A percentile compares a stretch with the other conserved stretches of the same genome.
Evolutionary conservation across 1,140 invertebrate genomes (phyloP).

Genomic region (Lethrus apterus): DNA sequence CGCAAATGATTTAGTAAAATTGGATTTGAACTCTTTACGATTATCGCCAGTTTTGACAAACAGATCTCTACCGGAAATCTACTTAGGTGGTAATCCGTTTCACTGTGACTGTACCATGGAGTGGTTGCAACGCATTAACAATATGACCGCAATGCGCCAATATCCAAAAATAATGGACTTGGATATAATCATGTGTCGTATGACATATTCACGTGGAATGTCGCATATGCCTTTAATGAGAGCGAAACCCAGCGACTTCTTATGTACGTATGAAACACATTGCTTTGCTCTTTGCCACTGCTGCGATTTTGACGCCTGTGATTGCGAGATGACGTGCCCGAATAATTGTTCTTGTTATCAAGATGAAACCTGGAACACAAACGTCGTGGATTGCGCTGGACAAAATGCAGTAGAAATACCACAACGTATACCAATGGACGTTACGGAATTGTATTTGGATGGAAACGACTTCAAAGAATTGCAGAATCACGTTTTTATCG

Average conservation of each 20-base stretch:
- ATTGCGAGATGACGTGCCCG: conserved; percentile 92
- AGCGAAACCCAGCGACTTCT: conserved; percentile 68
- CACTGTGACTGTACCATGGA: conserved; percentile 89
- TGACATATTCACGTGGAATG: conserved; percentile 65
- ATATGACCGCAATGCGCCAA: conserved; percentile 68
- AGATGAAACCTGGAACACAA: conserved; percentile 86
- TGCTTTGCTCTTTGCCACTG: conserved; percentile 90
- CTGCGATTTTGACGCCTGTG: conserved; percentile 90
- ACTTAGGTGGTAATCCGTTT: conserved; percentile 82
- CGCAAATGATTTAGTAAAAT: conserved; percentile 72
- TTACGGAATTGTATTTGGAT: conserved; percentile 84
- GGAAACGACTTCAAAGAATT: conserved; percentile 79
- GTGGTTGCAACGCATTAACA: conserved; percentile 82
- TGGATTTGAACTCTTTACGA: conserved; percentile 73
- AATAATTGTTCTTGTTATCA: conserved; percentile 87
- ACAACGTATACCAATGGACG: conserved; percentile 84
- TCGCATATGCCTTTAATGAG: conserved; percentile 60
- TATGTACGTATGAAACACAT: conserved; percentile 86
- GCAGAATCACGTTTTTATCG: conserved; percentile 85
- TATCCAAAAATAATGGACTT: conserved; percentile 82
- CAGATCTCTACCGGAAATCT: conserved; percentile 72
- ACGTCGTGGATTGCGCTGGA: conserved; percentile 84
- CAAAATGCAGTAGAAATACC: conserved; percentile 70
- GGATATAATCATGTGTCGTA: conserved; percentile 75
- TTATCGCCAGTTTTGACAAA: conserved; percentile 62